Conservation (phyloP, 2,888 invertebrate genomes). For the Syrista parreyssii region DNA sequence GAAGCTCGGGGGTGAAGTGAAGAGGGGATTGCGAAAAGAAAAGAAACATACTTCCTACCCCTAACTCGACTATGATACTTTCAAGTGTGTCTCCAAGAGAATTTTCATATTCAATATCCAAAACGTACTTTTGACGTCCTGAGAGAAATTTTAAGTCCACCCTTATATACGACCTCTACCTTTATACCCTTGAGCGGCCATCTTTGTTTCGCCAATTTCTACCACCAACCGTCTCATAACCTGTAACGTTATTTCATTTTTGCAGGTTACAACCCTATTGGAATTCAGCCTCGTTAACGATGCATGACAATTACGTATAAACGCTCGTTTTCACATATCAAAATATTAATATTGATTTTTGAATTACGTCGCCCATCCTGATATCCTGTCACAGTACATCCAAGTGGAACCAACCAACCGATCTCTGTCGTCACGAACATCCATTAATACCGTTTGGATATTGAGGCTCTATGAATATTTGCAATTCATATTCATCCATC, state of each 20-base stretch:
- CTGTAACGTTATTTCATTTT: no score
- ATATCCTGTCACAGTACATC: not conserved
- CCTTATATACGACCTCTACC: not conserved
- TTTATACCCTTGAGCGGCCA: not conserved
- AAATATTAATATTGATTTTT: not conserved
- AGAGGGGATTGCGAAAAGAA: not conserved
- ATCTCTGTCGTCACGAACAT: not conserved
- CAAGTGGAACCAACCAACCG: not conserved
- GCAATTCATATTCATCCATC: constrained; percentile 43
- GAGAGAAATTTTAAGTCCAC: constrained; percentile 27
- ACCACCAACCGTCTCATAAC: not conserved
- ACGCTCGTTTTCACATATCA: not conserved
- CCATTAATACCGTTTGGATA: constrained; percentile 29
- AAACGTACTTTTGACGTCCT: constrained; percentile 5
- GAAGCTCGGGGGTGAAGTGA: not conserved
- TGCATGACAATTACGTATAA: not conserved
- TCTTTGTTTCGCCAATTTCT: constrained; percentile 13
- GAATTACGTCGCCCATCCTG: not conserved
- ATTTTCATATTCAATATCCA: constrained; percentile 33
- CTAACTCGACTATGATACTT: constrained; percentile 28
- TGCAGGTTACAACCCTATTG: not conserved
- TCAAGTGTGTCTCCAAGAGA: constrained; percentile 17
- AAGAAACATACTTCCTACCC: constrained; percentile 8
- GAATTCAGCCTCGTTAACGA: not conserved
- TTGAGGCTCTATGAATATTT: constrained; percentile 21